phyloP scores from a whole-genome alignment of 2,113 vertebrate species.

The Catharus fuscescens region DNA sequence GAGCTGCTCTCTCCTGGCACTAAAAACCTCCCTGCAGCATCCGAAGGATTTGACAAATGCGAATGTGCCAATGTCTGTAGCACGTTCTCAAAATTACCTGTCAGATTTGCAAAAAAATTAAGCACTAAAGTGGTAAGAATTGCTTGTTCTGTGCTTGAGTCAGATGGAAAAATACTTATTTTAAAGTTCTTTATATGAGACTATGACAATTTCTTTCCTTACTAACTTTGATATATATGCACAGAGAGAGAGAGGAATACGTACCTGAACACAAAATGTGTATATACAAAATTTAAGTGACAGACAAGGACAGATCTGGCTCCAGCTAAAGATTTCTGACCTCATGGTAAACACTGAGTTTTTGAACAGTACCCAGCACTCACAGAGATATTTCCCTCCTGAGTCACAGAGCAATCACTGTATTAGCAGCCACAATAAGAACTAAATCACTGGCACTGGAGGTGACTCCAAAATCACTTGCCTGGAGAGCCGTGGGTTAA shows the following conservation, averaged over 20 bases:
- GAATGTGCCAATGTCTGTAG: neutral
- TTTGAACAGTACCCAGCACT: neutral
- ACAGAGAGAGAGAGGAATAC: too few relatives aligned
- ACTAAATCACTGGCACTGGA: neutral
- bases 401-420: neutral
- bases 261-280: fast-evolving
- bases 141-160: neutral
- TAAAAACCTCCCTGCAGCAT: neutral
- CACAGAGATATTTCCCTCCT: neutral
- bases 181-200: neutral
- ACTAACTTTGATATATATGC: neutral
- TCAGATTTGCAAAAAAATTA: neutral
- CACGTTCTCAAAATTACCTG: fast-evolving
- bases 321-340: neutral
- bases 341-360: neutral
- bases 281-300: neutral
- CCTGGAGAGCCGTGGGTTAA: neutral
- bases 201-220: neutral
- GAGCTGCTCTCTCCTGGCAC: neutral
- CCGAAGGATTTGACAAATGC: neutral
- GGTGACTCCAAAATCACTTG: neutral
- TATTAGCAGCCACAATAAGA: neutral
- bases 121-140: neutral
- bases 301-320: neutral
- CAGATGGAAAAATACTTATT: neutral